Conservation (phyloP, 2,888 invertebrate genomes). For the Ochropacha duplaris region DNA sequence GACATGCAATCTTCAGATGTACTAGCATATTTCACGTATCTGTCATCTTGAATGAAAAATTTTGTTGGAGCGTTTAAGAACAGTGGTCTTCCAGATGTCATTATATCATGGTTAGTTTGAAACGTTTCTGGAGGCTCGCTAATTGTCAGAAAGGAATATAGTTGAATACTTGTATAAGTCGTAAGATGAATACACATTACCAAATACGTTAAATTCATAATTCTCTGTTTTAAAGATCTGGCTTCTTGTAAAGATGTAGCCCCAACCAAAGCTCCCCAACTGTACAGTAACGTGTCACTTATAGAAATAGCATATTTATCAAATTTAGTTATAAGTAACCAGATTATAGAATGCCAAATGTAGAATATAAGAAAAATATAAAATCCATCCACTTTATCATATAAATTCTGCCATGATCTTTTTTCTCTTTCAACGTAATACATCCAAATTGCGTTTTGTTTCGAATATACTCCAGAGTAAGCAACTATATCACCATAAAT, state of each 20-base stretch:
- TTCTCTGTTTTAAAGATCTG: constrained; percentile 53
- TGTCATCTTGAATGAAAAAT: constrained; percentile 50
- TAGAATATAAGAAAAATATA: constrained; percentile 62
- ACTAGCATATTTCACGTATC: constrained; percentile 44
- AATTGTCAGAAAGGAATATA: constrained; percentile 65
- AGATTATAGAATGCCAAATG: constrained; percentile 43
- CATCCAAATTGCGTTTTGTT: constrained; percentile 56
- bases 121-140: constrained; percentile 48
- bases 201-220: constrained; percentile 54
- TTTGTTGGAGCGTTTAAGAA: constrained; percentile 44
- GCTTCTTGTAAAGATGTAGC: constrained; percentile 47
- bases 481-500: constrained; percentile 54
- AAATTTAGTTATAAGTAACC: constrained; percentile 44
- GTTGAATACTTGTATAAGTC: constrained; percentile 55
- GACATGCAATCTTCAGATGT: constrained; percentile 45
- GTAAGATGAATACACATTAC: constrained; percentile 55
- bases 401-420: constrained; percentile 55
- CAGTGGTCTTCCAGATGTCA: constrained; percentile 44
- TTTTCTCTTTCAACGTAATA: constrained; percentile 50
- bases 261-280: constrained; percentile 62
- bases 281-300: constrained; percentile 42
- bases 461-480: constrained; percentile 62
- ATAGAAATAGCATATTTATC: constrained; percentile 42
- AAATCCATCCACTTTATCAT: constrained; percentile 45
- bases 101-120: constrained; percentile 50